Evolutionary conservation across 2,113 vertebrate species (phyloP), one percentile per base, ranked within the genome.

Genomic region (Percopsis transmontana): DNA sequence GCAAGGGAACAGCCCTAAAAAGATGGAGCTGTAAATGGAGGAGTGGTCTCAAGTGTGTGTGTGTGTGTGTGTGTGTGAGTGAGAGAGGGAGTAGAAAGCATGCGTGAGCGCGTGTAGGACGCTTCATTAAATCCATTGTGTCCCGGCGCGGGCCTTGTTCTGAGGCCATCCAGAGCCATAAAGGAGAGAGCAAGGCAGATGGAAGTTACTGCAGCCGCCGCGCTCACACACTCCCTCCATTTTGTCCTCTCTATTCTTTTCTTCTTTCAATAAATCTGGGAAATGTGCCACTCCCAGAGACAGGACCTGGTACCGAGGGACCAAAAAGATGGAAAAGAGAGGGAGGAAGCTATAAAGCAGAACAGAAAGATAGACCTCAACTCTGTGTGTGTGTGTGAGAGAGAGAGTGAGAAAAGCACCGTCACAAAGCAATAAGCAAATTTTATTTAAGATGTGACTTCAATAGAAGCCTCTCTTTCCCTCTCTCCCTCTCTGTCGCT

Each of bases 41-140:
- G 57, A 70, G 52, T n/a, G 58, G 50, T 62, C 19, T 70, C 64
- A 56, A 56, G 57, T 62, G 21, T 33, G 59, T 27, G 59, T 18
- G 42, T 33, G 21, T 52, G 39, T 16, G 13, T 33, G 70, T 40
- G 21, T 63, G 58, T 63, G 45, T 52, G 58, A 21, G 40, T 56
- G 50, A 9, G 55, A 8, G 55, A 9, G 12, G 1, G 24, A 3
- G 54, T 16, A n/a, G 12, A 52, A 10, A 52, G 20, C 20, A 2
- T 9, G 8, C n/a, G 44, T 15, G 16, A 2, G 66, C 52, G 72
- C 74, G 51, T 53, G 51, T 53, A 53, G 71, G 64, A 80, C 62
- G 88, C 86, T 84, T 90, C 85, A 88, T 92, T 91, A 91, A 90
- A 89, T 78, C 84, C 64, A 86, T 91, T 91, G 85, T 91, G 67